A percentile compares a stretch with the other conserved stretches of the same genome.
Evolutionary conservation across 2,113 vertebrate species (phyloP).

Genomic region (Euleptes europaea): DNA sequence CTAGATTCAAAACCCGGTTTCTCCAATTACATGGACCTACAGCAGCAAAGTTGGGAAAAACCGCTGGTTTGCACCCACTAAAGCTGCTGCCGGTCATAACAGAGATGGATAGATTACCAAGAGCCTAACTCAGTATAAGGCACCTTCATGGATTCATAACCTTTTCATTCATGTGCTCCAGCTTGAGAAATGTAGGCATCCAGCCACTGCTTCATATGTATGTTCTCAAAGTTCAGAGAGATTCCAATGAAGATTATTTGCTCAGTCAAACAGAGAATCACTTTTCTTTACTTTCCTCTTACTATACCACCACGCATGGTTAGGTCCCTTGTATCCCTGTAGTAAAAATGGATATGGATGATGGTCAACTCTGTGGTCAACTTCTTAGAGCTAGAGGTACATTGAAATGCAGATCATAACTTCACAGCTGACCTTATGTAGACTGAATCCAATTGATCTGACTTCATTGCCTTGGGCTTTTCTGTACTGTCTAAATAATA

Average conservation of each 20-base stretch:
- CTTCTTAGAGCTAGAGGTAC: not conserved
- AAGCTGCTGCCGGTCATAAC: not conserved
- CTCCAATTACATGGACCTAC: not conserved
- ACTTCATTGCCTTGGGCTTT: slow-evolving; percentile 29
- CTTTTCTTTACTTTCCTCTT: not conserved
- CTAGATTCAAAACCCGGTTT: not conserved
- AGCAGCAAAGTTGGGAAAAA: not conserved
- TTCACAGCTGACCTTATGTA: not conserved
- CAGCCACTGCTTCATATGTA: not conserved
- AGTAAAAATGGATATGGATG: not conserved
- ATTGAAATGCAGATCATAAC: slow-evolving; percentile 1
- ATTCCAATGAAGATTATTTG: not conserved
- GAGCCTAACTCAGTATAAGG: not conserved
- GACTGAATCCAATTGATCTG: slow-evolving; percentile 7
- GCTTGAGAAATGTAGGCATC: not conserved
- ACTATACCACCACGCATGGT: not conserved
- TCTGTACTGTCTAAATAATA: slow-evolving; percentile 23
- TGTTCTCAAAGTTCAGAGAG: not conserved
- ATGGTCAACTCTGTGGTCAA: not conserved
- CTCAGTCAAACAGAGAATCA: not conserved
- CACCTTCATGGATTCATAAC: not conserved
- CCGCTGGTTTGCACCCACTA: too few relatives aligned
- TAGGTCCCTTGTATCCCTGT: not conserved
- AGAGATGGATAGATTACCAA: not conserved
- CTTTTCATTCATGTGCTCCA: not conserved